Conservation (phyloP, 2,797 vertebrate species). For the Acanthis flammea region DNA sequence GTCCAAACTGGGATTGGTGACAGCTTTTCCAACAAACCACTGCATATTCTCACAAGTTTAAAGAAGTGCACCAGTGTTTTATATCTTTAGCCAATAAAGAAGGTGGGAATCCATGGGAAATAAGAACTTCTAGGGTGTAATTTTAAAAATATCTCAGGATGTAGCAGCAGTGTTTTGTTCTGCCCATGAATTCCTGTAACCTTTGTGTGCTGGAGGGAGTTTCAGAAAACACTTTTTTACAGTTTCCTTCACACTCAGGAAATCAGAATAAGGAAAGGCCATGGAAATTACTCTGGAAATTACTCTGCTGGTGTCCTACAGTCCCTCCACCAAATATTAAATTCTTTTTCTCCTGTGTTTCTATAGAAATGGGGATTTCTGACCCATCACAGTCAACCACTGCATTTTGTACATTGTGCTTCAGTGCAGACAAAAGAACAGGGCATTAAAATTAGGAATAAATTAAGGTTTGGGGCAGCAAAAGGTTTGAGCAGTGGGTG, state of each 20-base stretch:
- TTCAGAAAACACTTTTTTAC: neutral
- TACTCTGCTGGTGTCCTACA: neutral
- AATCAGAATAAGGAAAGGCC: neutral
- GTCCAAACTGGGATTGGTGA: neutral
- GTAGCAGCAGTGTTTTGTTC: neutral
- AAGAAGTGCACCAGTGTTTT: rapidly evolving
- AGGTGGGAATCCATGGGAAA: neutral
- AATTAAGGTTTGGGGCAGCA: neutral
- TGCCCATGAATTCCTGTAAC: neutral
- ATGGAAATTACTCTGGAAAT: neutral
- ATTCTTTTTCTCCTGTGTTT: neutral
- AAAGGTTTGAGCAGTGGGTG: neutral
- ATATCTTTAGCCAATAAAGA: neutral
- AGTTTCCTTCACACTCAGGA: neutral
- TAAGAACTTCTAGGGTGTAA: neutral
- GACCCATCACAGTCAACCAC: neutral
- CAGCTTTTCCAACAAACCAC: neutral
- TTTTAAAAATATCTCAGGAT: neutral
- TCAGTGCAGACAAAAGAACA: neutral
- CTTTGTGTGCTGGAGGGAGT: rapidly evolving
- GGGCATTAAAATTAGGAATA: neutral
- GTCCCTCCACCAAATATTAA: neutral
- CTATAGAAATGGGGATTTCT: neutral
- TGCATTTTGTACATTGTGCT: rapidly evolving
- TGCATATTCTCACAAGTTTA: rapidly evolving